Percentiles rank a stretch among this genome's conserved stretches.
Conservation (phyloP, 1,140 invertebrate genomes). For the Aphaenogaster floridana region DNA sequence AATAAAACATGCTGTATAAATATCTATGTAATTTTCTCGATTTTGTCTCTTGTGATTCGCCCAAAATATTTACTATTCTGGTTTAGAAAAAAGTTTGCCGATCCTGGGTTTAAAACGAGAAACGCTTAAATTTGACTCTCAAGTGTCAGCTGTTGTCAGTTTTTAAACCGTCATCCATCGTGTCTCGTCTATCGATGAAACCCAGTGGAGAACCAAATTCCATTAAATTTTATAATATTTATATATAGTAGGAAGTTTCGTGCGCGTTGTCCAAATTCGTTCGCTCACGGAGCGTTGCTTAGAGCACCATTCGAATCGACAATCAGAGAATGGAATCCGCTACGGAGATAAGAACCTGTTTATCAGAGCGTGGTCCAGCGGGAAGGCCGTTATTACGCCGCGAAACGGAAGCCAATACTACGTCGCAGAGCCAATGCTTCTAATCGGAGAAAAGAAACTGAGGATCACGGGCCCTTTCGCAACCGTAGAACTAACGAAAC, state of each 20-base stretch:
- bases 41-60: not conserved
- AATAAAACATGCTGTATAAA: not conserved
- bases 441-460: not conserved
- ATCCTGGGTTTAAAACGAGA: not conserved
- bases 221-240: not conserved
- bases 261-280: slow-evolving; percentile 22
- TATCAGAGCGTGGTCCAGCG: slow-evolving; percentile 53
- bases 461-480: not conserved
- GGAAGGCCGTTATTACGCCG: slow-evolving; percentile 18
- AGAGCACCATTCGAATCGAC: slow-evolving; percentile 11
- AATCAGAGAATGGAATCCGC: slow-evolving; percentile 35
- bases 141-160: not conserved
- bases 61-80: not conserved
- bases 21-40: not conserved
- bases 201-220: not conserved
- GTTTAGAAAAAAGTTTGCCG: not conserved
- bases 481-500: not conserved
- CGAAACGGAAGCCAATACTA: not conserved
- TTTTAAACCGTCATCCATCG: not conserved
- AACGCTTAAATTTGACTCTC: not conserved
- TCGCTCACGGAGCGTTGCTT: not conserved
- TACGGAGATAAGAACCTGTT: slow-evolving; percentile 64
- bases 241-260: not conserved
- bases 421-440: not conserved
- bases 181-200: not conserved